Base-by-base conservation (phyloP, 2,888 invertebrate genomes). In the Schizotus pectinicornis region DNA sequence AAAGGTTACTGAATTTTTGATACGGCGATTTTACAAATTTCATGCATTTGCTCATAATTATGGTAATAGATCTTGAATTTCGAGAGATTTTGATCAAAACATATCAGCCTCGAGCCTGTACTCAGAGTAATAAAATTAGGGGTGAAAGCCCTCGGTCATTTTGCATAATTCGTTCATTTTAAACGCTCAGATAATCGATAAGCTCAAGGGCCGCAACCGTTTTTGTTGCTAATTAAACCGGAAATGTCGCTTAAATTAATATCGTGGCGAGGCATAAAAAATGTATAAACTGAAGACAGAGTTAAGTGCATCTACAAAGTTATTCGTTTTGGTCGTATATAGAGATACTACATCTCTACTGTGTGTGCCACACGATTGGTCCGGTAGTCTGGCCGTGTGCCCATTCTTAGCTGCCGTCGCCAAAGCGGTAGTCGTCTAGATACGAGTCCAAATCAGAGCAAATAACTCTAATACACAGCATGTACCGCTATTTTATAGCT, bases 341-440 rank as follows among this genome's bases (percentile, higher is more conserved):
- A 30, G 47, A 51, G 51, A 56, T 47, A 48, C 33, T 56, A 51
- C 51, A 56, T 41, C 43, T 59, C 52, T 62, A 57, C 55, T 54
- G 50, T 55, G 50, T 55, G 51, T 60, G 49, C 57, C 57, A 56
- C 42, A 47, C 30, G 42, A 57, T 49, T 61, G 59, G 48, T 54
- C 57, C 56, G 53, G 58, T 58, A 59, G 58, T 61, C 64, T 64
- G 64, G 64, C 64, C 55, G 43, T 58, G 31, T 64, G 64, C 64
- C 64, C 61, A 60, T 62, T 62, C 51, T 61, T 22, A 41, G 56
- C 52, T 52, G 42, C 49, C 55, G 61, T 62, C 58, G 59, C 59
- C 56, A 62, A 56, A 46, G 46, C 46, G 49, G 45, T 55, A 54
- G 38, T 50, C 51, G 55, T 51, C 51, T 53, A 31, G 48, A 48